phyloP scores from a whole-genome alignment of 2,797 vertebrate genomes.

The Botia almorhae region DNA sequence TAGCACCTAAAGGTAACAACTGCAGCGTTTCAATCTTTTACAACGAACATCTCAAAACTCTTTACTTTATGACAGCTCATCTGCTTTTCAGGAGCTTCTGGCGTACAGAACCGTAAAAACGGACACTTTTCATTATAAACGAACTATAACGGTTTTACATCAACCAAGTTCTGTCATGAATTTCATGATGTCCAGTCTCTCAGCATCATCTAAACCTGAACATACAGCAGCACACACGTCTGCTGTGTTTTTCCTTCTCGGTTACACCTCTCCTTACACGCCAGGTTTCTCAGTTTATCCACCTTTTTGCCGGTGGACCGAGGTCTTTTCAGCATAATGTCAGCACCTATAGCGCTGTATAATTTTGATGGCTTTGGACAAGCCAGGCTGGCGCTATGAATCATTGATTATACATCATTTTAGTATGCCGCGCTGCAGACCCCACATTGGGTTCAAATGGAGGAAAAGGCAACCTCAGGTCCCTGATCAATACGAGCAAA shows the following conservation, averaged over 20 bases:
- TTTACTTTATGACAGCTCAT: neutral
- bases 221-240: neutral
- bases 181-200: neutral
- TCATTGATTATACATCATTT: slow-evolving; percentile 85
- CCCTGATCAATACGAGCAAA: slow-evolving; percentile 80
- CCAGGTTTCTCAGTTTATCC: slow-evolving; percentile 28
- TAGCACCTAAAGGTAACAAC: neutral
- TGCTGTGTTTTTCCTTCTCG: neutral
- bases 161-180: neutral
- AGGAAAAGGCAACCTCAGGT: slow-evolving; percentile 80
- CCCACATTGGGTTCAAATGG: slow-evolving; percentile 72
- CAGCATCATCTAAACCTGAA: neutral
- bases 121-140: neutral
- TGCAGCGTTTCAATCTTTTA: neutral
- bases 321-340: slow-evolving; percentile 50
- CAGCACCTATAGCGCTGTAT: slow-evolving; percentile 74
- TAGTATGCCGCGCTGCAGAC: slow-evolving; percentile 82
- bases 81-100: neutral
- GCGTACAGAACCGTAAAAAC: neutral
- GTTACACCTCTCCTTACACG: neutral
- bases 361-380: slow-evolving; percentile 78
- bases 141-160: neutral
- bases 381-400: slow-evolving; percentile 77
- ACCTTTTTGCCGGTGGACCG: neutral
- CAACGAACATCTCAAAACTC: neutral